Conservation (phyloP, 2,113 vertebrate species). For the Passer montanus region DNA sequence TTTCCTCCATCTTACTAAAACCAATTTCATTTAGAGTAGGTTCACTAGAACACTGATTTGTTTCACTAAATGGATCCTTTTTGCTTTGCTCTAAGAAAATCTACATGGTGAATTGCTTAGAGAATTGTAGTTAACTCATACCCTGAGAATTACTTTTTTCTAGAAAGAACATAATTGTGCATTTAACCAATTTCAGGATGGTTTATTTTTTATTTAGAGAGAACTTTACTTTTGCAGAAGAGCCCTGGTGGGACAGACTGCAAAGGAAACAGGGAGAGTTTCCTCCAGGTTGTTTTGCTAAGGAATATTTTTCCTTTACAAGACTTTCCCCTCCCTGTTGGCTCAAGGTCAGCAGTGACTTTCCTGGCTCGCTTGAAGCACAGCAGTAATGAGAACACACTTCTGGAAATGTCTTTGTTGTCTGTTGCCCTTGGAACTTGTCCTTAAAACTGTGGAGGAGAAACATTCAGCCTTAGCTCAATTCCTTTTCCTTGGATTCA, state of each 20-base stretch:
- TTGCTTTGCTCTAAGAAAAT: background rate
- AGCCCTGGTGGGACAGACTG: background rate
- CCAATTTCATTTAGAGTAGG: background rate
- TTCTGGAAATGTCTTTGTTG: conserved; percentile 33
- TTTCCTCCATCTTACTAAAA: background rate
- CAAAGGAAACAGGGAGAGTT: background rate
- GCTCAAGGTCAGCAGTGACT: conserved; percentile 33
- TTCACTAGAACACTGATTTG: background rate
- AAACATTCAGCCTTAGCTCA: background rate
- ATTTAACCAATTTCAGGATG: background rate
- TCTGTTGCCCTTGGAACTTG: conserved; percentile 23
- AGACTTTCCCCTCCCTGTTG: background rate
- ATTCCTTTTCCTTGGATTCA: background rate
- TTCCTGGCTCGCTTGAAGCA: conserved; percentile 17
- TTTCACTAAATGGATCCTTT: background rate
- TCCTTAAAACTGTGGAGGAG: background rate
- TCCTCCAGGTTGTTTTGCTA: conserved; percentile 8
- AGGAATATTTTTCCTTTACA: conserved; percentile 25
- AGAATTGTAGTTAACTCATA: background rate
- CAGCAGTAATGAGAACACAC: conserved; percentile 19
- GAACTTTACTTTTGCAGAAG: background rate
- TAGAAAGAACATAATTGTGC: background rate
- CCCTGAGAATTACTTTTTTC: background rate
- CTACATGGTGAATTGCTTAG: background rate
- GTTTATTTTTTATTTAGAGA: background rate